Evolutionary conservation across 2,113 vertebrate genomes (phyloP).

Genomic region (Vanacampus margaritifer): DNA sequence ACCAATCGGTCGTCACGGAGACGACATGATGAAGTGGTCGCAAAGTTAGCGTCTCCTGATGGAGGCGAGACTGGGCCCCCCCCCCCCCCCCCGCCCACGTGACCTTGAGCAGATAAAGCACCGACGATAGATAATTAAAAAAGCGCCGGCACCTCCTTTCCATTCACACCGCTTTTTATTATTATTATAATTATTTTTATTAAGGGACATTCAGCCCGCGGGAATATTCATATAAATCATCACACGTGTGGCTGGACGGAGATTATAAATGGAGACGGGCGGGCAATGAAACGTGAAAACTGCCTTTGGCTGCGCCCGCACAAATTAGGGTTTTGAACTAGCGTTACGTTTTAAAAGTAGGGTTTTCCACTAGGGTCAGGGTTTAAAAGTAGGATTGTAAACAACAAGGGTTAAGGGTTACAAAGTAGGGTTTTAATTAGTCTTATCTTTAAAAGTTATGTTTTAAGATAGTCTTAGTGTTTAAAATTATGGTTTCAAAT

Average conservation of each 20-base stretch:
- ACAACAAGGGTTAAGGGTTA: no score
- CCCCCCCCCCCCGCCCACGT: constrained; percentile 36
- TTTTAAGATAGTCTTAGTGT: no score
- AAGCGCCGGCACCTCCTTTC: constrained; percentile 47
- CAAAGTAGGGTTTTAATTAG: no score
- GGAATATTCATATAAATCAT: constrained; percentile 57
- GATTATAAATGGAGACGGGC: constrained; percentile 37
- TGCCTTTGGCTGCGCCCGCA: no score
- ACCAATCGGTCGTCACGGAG: constrained; percentile 41
- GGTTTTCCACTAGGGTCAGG: no score
- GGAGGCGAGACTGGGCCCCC: constrained; percentile 41
- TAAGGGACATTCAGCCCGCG: constrained; percentile 46
- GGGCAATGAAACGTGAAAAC: constrained; percentile 22
- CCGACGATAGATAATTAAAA: constrained; percentile 66
- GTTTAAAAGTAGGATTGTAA: no score
- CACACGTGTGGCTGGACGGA: constrained; percentile 38
- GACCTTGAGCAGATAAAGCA: constrained; percentile 54
- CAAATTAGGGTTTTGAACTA: no score
- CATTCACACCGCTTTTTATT: constrained; percentile 46
- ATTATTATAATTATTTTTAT: no score
- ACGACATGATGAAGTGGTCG: constrained; percentile 56
- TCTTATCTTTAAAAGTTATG: no score
- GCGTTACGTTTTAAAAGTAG: no score
- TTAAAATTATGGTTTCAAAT: no score
- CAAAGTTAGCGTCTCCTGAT: constrained; percentile 38